Evolutionary conservation across 2,797 vertebrate species (phyloP).

Genomic region (Semaprochilodus insignis): DNA sequence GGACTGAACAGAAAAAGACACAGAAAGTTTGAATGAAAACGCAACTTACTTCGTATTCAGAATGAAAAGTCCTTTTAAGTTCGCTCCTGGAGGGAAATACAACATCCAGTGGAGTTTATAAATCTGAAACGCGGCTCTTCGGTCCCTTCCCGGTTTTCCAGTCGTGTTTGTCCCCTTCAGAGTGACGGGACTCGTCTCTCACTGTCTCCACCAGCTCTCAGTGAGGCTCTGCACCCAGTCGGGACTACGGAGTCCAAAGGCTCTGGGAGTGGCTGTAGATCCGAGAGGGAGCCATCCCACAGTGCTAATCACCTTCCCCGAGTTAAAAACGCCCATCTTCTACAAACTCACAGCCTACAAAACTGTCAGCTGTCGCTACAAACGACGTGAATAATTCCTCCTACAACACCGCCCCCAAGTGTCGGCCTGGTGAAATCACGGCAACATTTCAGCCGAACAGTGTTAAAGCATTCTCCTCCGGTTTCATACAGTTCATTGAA

Average conservation of each 20-base stretch:
- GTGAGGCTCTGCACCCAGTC: conserved; percentile 65
- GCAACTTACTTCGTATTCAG: conserved; percentile 51
- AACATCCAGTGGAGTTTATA: conserved; percentile 64
- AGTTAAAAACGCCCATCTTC: conserved; percentile 50
- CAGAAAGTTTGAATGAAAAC: conserved; percentile 16
- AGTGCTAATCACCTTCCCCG: conserved; percentile 50
- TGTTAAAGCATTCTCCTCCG: no score
- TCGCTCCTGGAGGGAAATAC: conserved; percentile 59
- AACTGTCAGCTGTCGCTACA: neutral
- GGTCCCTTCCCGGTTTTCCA: conserved; percentile 52
- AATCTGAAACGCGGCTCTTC: conserved; percentile 51
- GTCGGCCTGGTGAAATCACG: conserved; percentile 4
- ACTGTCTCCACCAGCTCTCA: conserved; percentile 67
- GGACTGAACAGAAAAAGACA: neutral
- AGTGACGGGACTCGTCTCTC: conserved; percentile 60
- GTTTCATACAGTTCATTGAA: no score
- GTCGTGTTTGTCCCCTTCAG: conserved; percentile 53
- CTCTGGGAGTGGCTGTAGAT: conserved; percentile 74
- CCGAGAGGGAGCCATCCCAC: conserved; percentile 35
- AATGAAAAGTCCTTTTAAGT: conserved; percentile 48
- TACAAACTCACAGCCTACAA: neutral
- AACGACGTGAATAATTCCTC: neutral
- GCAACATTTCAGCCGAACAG: neutral
- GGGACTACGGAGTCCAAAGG: conserved; percentile 62
- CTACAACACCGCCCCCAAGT: conserved; percentile 31